A percentile compares a stretch with the other conserved stretches of the same genome.
phyloP scores from a whole-genome alignment of 2,888 invertebrate species.

The Campopleginae sp. region DNA sequence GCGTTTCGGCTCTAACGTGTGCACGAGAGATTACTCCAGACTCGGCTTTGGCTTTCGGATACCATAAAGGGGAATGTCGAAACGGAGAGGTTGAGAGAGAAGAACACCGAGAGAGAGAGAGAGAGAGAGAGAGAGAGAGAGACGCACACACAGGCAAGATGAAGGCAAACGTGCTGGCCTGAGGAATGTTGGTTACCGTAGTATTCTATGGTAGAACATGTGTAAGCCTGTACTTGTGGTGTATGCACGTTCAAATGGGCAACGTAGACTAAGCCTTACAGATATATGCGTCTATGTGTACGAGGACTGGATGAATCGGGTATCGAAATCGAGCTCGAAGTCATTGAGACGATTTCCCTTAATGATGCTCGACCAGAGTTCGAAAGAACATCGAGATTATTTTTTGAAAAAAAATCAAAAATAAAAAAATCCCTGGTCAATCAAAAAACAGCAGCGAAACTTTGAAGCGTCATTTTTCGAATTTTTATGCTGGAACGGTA shows the following conservation, averaged over 20 bases:
- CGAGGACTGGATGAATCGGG: background rate
- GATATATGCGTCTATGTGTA: background rate
- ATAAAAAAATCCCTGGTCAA: background rate
- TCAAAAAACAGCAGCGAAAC: background rate
- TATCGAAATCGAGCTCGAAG: conserved; percentile 4
- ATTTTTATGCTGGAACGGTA: background rate
- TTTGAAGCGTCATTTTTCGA: background rate
- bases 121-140: background rate
- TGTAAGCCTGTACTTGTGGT: conserved; percentile 48
- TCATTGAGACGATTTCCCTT: background rate
- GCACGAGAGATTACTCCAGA: conserved; percentile 56
- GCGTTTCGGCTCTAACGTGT: conserved; percentile 57
- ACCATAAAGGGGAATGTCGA: conserved; percentile 40
- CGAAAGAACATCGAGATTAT: background rate
- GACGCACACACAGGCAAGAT: background rate
- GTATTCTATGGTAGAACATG: conserved; percentile 39
- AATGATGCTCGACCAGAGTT: background rate
- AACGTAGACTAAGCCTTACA: conserved; percentile 7
- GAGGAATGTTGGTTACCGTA: conserved; percentile 43
- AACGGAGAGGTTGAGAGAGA: conserved; percentile 4
- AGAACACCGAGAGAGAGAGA: no score
- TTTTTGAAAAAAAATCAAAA: background rate
- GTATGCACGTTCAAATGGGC: conserved; percentile 30
- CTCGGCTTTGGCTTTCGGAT: conserved; percentile 47
- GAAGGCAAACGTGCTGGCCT: conserved; percentile 12